phyloP scores from a whole-genome alignment of 2,888 invertebrate species.

The Syritta pipiens region DNA sequence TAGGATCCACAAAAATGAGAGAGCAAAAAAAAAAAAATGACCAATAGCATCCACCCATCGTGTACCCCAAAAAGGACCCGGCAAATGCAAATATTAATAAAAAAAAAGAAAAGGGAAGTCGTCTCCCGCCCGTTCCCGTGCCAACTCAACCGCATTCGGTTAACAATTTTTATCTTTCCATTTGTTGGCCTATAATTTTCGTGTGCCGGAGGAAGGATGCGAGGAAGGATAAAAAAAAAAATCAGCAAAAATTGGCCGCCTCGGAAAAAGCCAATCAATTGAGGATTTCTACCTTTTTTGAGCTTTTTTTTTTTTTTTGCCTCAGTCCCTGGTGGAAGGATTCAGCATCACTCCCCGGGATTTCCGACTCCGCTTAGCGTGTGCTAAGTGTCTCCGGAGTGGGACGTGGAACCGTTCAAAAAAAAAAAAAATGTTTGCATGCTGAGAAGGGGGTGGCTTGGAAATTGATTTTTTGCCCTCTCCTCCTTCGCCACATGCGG shows the following conservation, averaged over 20 bases:
- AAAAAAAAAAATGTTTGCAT: background rate
- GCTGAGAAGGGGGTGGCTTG: background rate
- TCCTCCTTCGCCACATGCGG: background rate
- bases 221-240: slow-evolving; percentile 4
- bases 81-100: slow-evolving; percentile 44
- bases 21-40: too few relatives aligned
- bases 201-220: slow-evolving; percentile 27
- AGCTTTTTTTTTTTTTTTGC: background rate
- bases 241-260: slow-evolving; percentile 44
- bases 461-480: slow-evolving; percentile 38
- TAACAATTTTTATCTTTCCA: slow-evolving; percentile 38
- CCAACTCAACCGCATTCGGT: slow-evolving; percentile 47
- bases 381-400: slow-evolving; percentile 19
- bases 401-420: background rate
- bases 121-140: background rate
- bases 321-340: background rate
- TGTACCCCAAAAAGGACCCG: background rate
- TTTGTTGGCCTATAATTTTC: slow-evolving; percentile 38
- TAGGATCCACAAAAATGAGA: slow-evolving; percentile 55
- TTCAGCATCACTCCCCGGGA: slow-evolving; percentile 13
- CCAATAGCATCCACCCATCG: slow-evolving; percentile 13
- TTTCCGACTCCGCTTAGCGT: slow-evolving; percentile 13
- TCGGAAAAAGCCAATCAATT: slow-evolving; percentile 65
- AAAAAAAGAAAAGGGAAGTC: too few relatives aligned
- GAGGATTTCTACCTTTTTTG: slow-evolving; percentile 52